These are phyloP conservation scores for Latrodectus elegans DNA, from an alignment of 2,888 invertebrate genomes.

Conservation along the genomic window DNA sequence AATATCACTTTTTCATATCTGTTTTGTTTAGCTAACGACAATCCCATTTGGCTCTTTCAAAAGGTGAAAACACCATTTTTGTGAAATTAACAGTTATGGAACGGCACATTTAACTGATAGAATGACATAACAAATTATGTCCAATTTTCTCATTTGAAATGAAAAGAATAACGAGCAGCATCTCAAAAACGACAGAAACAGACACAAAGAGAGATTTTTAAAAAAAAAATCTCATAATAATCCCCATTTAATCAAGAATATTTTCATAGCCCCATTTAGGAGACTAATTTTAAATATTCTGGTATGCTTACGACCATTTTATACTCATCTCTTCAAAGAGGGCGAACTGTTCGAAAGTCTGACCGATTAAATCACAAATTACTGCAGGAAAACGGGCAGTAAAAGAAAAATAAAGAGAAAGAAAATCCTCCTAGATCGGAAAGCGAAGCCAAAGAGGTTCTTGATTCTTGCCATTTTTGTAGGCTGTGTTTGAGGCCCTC, in stretches of 20 bases:
- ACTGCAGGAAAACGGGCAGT: neutral
- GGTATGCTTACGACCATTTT: conserved; percentile 23
- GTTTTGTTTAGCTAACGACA: no score
- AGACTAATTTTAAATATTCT: conserved; percentile 23
- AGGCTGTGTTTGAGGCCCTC: neutral
- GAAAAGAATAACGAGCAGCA: neutral
- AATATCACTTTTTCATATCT: no score
- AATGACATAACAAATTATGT: neutral
- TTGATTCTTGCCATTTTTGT: neutral
- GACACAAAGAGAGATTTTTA: neutral
- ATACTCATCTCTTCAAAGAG: neutral
- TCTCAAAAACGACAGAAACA: neutral
- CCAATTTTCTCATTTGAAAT: neutral
- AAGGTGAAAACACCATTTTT: neutral
- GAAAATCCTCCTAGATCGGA: neutral
- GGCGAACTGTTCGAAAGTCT: neutral
- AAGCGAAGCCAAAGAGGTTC: neutral
- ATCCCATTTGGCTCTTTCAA: no score
- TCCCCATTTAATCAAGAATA: conserved; percentile 20
- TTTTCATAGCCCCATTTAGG: conserved; percentile 32
- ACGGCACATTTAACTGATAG: neutral
- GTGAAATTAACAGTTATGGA: neutral
- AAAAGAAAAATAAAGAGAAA: neutral
- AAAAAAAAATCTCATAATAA: conserved; percentile 7
- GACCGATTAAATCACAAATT: neutral